Evolutionary conservation across 1,140 invertebrate genomes (phyloP).

Genomic region (Laodelphax striatellus): DNA sequence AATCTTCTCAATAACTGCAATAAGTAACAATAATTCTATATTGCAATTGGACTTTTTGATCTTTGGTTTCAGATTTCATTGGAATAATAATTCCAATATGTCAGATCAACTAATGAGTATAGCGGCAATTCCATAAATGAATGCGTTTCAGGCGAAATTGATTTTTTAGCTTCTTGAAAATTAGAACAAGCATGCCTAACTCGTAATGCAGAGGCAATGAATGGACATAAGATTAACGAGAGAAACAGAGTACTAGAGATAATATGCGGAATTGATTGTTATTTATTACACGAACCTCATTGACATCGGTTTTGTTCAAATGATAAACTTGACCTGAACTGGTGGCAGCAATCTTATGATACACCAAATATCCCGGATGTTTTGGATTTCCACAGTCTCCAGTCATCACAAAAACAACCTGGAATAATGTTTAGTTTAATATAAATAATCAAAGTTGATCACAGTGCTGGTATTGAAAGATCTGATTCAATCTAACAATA

Average conservation of each 20-base stretch:
- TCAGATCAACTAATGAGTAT: too few species aligned
- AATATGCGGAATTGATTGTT: too few species aligned
- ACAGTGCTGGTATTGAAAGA: too few species aligned
- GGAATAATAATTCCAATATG: too few species aligned
- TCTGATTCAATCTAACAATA: too few species aligned
- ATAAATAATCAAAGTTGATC: too few species aligned
- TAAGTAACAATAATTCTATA: too few species aligned
- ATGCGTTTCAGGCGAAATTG: not conserved
- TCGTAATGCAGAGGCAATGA: not conserved
- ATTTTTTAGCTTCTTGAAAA: not conserved
- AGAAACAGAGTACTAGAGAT: not conserved
- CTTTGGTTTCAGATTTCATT: too few species aligned
- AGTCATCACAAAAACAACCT: slow-evolving; percentile 66
- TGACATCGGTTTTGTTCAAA: slow-evolving; percentile 55
- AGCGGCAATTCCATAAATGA: not conserved
- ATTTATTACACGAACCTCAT: slow-evolving; percentile 36
- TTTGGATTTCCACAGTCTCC: slow-evolving; percentile 54
- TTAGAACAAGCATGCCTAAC: too few species aligned
- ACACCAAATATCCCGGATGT: slow-evolving; percentile 47
- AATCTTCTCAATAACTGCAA: too few species aligned
- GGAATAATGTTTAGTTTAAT: slow-evolving; percentile 25
- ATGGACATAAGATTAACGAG: not conserved
- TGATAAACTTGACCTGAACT: slow-evolving; percentile 63
- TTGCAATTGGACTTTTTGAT: too few species aligned
- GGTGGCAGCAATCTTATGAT: slow-evolving; percentile 55